phyloP scores from a whole-genome alignment of 2,888 invertebrate genomes.

The Cheilosia grossa region DNA sequence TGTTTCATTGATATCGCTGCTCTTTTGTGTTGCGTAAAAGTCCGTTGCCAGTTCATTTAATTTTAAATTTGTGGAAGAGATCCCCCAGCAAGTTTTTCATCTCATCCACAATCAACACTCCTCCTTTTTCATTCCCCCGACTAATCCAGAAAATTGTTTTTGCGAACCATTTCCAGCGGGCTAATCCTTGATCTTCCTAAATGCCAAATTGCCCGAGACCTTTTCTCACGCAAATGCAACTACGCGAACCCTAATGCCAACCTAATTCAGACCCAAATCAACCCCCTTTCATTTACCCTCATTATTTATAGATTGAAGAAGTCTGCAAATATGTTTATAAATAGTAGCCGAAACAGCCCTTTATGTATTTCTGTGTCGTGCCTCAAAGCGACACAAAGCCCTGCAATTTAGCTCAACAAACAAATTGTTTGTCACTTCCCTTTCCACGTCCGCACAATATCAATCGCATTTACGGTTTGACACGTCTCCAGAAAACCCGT shows the following conservation, averaged over 20 bases:
- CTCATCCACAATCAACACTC: too few relatives aligned
- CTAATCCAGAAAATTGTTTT: too few relatives aligned
- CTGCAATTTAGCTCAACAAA: neutral
- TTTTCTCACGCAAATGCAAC: neutral
- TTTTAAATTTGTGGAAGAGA: too few relatives aligned
- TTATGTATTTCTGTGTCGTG: neutral
- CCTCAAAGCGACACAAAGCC: neutral
- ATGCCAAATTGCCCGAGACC: slow-evolving; percentile 7
- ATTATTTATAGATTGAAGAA: slow-evolving; percentile 3
- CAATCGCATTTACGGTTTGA: neutral
- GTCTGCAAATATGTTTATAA: neutral
- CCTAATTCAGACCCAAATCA: neutral
- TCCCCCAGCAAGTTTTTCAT: too few relatives aligned
- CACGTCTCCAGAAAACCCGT: neutral
- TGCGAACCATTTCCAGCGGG: neutral
- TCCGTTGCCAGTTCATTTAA: too few relatives aligned
- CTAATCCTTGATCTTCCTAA: neutral
- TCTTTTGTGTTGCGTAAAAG: too few relatives aligned
- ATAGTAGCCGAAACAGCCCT: neutral
- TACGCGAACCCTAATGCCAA: neutral
- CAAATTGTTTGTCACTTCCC: slow-evolving; percentile 9
- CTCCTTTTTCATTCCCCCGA: too few relatives aligned
- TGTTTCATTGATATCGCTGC: too few relatives aligned
- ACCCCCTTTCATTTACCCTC: neutral
- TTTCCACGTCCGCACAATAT: slow-evolving; percentile 3